Evolutionary conservation across 2,888 invertebrate genomes (phyloP).

Genomic region (Eupithecia exiguata): DNA sequence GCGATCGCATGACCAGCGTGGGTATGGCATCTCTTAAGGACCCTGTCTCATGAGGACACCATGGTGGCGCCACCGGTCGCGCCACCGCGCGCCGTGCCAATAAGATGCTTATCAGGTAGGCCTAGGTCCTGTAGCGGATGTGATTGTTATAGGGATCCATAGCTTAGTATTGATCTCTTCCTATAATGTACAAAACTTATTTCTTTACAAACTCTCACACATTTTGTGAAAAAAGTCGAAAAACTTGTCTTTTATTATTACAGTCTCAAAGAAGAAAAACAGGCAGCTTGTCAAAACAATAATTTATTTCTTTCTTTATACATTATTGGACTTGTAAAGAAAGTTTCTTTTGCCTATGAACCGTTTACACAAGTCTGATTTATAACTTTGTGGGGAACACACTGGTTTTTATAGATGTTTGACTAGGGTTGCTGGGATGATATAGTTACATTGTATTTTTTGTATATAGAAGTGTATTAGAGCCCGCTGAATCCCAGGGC

Average conservation of each 20-base stretch:
- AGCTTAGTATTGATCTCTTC: background rate
- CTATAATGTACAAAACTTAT: background rate
- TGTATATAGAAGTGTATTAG: background rate
- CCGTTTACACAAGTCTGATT: conserved; percentile 70
- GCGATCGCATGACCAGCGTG: background rate
- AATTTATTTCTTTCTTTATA: conserved; percentile 47
- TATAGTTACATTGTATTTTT: background rate
- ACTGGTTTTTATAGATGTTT: background rate
- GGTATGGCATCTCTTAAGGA: background rate
- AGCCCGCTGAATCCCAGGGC: background rate
- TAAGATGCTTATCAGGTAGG: background rate
- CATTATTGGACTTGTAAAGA: conserved; percentile 47
- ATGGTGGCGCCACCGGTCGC: too few relatives aligned
- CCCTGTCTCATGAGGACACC: too few relatives aligned
- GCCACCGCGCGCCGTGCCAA: background rate
- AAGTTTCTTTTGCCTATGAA: conserved; percentile 52
- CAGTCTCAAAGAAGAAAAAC: conserved; percentile 10
- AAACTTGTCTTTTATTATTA: background rate
- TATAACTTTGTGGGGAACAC: conserved; percentile 46
- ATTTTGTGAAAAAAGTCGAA: background rate
- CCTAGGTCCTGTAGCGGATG: too few relatives aligned
- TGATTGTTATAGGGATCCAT: background rate
- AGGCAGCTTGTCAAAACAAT: conserved; percentile 33
- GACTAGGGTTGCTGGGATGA: background rate
- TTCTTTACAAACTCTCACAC: background rate